Evolutionary conservation across 2,797 vertebrate species (phyloP).

Genomic region (Oreortyx pictus): DNA sequence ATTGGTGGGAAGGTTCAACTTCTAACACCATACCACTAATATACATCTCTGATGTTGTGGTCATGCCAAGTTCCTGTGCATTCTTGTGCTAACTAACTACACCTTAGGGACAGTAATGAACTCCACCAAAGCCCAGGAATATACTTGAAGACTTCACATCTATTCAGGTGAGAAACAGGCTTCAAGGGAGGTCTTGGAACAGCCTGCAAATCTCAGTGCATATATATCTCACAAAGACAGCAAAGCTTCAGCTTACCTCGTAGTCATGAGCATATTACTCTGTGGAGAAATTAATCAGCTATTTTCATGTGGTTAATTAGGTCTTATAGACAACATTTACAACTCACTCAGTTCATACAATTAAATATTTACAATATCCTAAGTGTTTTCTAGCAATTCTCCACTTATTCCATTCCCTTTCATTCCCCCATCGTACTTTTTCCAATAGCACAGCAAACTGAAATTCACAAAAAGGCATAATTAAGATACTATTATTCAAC

Average conservation of each 20-base stretch:
- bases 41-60: too few relatives aligned
- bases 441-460: neutral
- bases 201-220: neutral
- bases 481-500: slow-evolving; percentile 25
- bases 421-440: neutral
- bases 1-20: too few relatives aligned
- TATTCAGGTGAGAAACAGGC: neutral
- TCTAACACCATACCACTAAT: too few relatives aligned
- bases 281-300: neutral
- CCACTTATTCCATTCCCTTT: neutral
- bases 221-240: neutral
- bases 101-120: neutral
- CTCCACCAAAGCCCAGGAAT: neutral
- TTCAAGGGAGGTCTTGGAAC: neutral
- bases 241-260: neutral
- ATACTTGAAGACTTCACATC: neutral
- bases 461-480: slow-evolving; percentile 42
- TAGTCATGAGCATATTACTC: neutral
- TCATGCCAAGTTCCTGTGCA: too few relatives aligned
- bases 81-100: too few relatives aligned
- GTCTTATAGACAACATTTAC: neutral
- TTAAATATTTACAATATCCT: slow-evolving; percentile 43
- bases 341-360: neutral
- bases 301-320: neutral
- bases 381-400: slow-evolving; percentile 8